Percentiles rank a stretch among this genome's conserved stretches.
These are phyloP conservation scores for Plagiodera versicolora DNA, from an alignment of 2,888 invertebrate genomes.

Conservation along the genomic window DNA sequence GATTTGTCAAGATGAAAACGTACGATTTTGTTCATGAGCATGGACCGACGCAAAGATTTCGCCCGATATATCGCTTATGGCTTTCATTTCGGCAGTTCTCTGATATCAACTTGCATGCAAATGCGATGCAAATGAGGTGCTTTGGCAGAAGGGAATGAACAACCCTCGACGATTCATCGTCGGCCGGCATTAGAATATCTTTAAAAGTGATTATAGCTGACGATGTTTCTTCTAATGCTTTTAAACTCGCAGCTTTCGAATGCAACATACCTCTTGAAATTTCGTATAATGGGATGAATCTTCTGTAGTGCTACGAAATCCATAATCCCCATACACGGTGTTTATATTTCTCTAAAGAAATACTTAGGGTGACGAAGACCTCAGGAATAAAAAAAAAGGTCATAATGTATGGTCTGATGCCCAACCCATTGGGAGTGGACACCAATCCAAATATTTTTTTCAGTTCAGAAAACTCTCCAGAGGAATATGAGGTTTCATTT, in stretches of 20 bases:
- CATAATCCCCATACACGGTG: no score
- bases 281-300: background rate
- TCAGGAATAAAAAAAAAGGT: no score
- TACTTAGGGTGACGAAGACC: no score
- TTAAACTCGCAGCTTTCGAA: conserved; percentile 33
- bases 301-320: background rate
- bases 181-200: conserved; percentile 38
- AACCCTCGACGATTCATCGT: conserved; percentile 39
- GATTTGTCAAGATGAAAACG: no score
- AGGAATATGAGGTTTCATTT: no score
- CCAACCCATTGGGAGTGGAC: no score
- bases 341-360: no score
- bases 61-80: background rate
- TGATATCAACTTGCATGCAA: conserved; percentile 38
- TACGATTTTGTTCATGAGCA: no score
- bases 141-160: conserved; percentile 36
- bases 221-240: conserved; percentile 39
- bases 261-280: background rate
- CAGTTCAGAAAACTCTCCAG: no score
- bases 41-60: background rate
- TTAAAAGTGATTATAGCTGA: conserved; percentile 38
- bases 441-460: no score
- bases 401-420: no score
- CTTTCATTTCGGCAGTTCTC: conserved; percentile 14
- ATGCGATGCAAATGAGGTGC: conserved; percentile 40